These are phyloP conservation scores for Pangasianodon hypophthalmus DNA, from an alignment of 2,113 vertebrate genomes.

Conservation along the genomic window DNA sequence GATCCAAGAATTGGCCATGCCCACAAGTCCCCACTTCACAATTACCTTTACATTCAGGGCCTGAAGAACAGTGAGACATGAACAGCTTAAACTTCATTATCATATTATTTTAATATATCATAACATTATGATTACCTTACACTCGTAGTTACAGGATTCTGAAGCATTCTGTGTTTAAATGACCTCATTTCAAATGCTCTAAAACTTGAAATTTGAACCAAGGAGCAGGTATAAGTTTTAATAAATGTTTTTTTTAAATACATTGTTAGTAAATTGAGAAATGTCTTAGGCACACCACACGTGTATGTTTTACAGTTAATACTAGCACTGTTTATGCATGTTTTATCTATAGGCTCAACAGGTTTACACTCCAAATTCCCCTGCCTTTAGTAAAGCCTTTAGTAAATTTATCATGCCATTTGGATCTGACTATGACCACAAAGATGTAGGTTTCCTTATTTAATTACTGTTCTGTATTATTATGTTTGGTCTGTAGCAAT, in stretches of 20 bases:
- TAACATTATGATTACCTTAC: not conserved
- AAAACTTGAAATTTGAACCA: not conserved
- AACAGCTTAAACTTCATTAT: not conserved
- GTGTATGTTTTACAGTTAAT: not conserved
- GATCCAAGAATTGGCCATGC: conserved; percentile 11
- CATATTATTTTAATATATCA: not conserved
- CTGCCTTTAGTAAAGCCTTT: not conserved
- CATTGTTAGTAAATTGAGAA: not conserved
- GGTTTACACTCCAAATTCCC: not conserved
- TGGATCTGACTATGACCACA: not conserved
- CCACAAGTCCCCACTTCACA: not conserved
- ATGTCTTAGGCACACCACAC: not conserved
- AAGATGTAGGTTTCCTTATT: not conserved
- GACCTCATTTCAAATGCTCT: not conserved
- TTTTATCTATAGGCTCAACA: not conserved
- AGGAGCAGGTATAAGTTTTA: not conserved
- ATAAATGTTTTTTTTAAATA: not conserved
- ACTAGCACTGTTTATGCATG: not conserved
- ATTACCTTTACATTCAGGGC: conserved; percentile 7
- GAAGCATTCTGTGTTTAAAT: not conserved
- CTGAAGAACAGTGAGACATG: conserved; percentile 21
- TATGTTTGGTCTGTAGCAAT: not conserved
- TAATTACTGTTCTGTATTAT: not conserved
- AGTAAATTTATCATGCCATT: not conserved
- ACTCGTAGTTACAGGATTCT: not conserved